These are phyloP conservation scores for Electrona antarctica DNA, from an alignment of 2,113 vertebrate genomes.

Conservation along the genomic window DNA sequence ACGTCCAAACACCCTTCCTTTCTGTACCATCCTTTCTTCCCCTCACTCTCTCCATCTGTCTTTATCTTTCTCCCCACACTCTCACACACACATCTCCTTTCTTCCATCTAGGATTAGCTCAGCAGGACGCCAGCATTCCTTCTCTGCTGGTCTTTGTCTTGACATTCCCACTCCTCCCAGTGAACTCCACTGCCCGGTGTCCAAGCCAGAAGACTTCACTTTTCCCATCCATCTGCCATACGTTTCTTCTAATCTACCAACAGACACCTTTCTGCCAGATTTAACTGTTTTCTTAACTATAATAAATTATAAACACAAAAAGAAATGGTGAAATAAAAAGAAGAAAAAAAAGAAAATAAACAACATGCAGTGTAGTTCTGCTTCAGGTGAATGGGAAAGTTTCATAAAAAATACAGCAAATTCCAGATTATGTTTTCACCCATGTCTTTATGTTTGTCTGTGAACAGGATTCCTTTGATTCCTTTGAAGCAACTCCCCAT, in stretches of 20 bases:
- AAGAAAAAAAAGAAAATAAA: not conserved
- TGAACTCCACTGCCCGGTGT: slow-evolving; percentile 76
- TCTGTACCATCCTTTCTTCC: slow-evolving; percentile 60
- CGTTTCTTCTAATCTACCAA: slow-evolving; percentile 1
- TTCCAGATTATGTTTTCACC: too few species aligned
- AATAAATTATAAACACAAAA: not conserved
- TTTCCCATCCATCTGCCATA: slow-evolving; percentile 27
- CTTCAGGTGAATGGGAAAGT: not conserved
- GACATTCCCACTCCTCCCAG: slow-evolving; percentile 88
- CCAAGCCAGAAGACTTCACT: slow-evolving; percentile 58
- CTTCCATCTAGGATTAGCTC: slow-evolving; percentile 84
- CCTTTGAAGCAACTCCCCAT: too few species aligned
- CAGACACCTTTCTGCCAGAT: not conserved
- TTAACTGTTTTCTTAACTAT: not conserved
- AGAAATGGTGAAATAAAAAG: not conserved
- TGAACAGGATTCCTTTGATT: too few species aligned
- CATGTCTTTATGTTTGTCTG: too few species aligned
- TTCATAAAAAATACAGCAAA: not conserved
- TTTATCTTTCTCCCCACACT: slow-evolving; percentile 72
- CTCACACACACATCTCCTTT: slow-evolving; percentile 60
- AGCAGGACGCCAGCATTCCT: slow-evolving; percentile 85
- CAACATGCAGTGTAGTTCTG: too few species aligned
- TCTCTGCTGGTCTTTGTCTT: slow-evolving; percentile 88
- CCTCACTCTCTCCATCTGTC: slow-evolving; percentile 65
- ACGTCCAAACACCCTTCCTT: slow-evolving; percentile 48